phyloP scores from a whole-genome alignment of 2,888 invertebrate species.

The Sicus ferrugineus region DNA sequence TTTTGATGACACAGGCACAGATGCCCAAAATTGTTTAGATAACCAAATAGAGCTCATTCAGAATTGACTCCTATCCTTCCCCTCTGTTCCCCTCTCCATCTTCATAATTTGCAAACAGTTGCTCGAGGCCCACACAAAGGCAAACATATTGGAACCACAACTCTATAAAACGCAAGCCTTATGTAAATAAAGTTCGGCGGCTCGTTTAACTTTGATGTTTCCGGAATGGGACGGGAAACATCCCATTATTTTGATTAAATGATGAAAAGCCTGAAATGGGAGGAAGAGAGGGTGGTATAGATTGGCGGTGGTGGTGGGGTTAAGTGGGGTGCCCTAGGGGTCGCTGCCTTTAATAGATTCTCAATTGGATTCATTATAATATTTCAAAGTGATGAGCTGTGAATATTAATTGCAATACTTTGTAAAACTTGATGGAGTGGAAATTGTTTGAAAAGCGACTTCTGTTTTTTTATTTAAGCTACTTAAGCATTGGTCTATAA shows the following conservation, averaged over 20 bases:
- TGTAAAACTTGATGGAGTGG: too few species aligned
- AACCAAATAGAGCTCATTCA: conserved; percentile 17
- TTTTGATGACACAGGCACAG: conserved; percentile 26
- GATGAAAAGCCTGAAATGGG: too few species aligned
- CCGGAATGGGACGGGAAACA: too few species aligned
- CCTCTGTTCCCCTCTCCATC: neutral
- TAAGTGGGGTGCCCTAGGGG: neutral
- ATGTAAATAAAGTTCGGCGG: conserved; percentile 17
- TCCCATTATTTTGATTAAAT: too few species aligned
- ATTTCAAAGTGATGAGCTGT: neutral
- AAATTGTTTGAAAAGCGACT: too few species aligned
- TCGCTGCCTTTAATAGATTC: neutral
- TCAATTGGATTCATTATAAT: neutral
- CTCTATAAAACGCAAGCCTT: conserved; percentile 26
- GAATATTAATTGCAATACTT: neutral
- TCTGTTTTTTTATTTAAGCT: neutral
- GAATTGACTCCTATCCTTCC: neutral
- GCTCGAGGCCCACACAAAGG: neutral
- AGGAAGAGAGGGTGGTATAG: neutral
- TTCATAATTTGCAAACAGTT: conserved; percentile 7
- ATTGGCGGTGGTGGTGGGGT: neutral
- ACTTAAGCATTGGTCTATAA: neutral
- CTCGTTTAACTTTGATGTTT: conserved; percentile 23
- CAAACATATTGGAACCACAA: neutral
- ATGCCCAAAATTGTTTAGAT: conserved; percentile 31